Conservation (phyloP, 2,888 invertebrate genomes). For the Ceriagrion tenellum region DNA sequence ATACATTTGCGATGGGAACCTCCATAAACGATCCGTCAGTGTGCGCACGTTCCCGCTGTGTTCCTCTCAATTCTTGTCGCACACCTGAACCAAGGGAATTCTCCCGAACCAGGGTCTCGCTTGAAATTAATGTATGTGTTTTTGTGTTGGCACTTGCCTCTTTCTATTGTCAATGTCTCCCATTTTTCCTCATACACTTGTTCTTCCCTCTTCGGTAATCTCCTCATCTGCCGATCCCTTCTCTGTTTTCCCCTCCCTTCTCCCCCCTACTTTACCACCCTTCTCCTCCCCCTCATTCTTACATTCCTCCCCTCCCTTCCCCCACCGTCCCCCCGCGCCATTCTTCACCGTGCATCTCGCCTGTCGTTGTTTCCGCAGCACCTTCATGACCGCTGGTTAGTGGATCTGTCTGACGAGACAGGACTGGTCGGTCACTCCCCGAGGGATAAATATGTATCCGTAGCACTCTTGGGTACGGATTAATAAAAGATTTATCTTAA, state of each 20-base stretch:
- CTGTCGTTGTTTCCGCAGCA: slow-evolving; percentile 45
- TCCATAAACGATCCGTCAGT: no score
- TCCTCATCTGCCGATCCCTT: neutral
- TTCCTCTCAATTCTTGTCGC: no score
- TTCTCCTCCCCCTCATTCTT: neutral
- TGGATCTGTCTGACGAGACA: neutral
- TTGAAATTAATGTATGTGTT: neutral
- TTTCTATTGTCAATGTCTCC: neutral
- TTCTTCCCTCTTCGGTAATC: no score
- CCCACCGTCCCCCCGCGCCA: no score
- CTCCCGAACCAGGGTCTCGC: no score
- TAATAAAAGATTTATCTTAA: neutral
- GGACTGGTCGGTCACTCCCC: neutral
- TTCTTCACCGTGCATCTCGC: neutral
- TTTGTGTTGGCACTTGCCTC: neutral
- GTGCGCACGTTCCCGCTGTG: no score
- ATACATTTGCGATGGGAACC: no score
- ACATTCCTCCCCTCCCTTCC: neutral
- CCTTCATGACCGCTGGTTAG: slow-evolving; percentile 41
- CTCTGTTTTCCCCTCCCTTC: neutral
- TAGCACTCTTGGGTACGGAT: neutral
- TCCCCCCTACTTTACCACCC: neutral
- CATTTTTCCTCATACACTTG: neutral
- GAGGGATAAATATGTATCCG: neutral
- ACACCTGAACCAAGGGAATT: no score